A percentile compares a stretch with the other conserved stretches of the same genome.
Conservation (phyloP, 2,888 invertebrate species). For the Caenorhabditis sulstoni region DNA sequence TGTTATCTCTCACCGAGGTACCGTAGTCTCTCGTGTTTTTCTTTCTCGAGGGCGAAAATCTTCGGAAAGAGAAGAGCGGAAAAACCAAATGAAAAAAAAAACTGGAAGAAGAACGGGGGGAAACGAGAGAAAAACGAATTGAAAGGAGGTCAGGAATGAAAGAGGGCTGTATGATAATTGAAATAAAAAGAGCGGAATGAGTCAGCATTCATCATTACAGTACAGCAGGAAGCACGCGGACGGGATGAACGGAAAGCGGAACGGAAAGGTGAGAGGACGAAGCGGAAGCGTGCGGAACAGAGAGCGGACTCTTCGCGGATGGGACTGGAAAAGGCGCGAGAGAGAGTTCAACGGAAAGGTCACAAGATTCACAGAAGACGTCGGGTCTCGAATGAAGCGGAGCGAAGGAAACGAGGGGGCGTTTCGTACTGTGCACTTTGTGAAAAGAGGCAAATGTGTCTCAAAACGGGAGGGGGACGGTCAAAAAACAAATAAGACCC, state of each 20-base stretch:
- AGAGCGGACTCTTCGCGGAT: too few relatives aligned
- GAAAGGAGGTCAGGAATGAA: not conserved
- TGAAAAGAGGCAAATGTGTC: slow-evolving; percentile 14
- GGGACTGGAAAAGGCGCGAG: too few relatives aligned
- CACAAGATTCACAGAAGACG: too few relatives aligned
- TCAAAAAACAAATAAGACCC: slow-evolving; percentile 41
- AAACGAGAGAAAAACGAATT: not conserved
- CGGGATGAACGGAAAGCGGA: too few relatives aligned
- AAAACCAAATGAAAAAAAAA: slow-evolving; percentile 6
- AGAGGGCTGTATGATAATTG: slow-evolving; percentile 12
- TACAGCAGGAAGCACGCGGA: too few relatives aligned
- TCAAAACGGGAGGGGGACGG: slow-evolving; percentile 14
- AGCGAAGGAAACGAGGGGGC: too few relatives aligned
- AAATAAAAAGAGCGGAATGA: not conserved
- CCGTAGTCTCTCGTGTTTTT: slow-evolving; percentile 15
- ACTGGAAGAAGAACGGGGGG: not conserved
- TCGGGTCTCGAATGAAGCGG: too few relatives aligned
- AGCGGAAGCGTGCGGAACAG: too few relatives aligned
- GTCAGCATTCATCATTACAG: too few relatives aligned
- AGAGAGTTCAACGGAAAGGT: too few relatives aligned
- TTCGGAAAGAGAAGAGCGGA: slow-evolving; percentile 1
- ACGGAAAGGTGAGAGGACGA: too few relatives aligned
- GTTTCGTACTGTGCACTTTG: slow-evolving; percentile 14
- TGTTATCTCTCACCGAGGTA: slow-evolving; percentile 36
- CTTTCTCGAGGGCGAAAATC: not conserved